Conservation (phyloP, 1,140 invertebrate genomes). For the Orussus abietinus region DNA sequence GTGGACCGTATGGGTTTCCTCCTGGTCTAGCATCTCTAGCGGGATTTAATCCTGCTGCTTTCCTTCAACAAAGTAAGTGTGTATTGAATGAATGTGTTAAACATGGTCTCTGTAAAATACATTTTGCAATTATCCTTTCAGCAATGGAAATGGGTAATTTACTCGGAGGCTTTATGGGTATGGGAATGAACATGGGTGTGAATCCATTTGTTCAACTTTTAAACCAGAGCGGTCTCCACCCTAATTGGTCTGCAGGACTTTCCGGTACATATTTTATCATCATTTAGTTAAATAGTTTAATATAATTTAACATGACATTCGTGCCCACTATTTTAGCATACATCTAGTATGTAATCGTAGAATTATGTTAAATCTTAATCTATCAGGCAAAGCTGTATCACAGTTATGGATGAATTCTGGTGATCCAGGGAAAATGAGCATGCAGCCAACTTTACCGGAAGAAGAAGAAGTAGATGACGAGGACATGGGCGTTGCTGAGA, state of each 20-base stretch:
- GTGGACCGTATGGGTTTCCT: slow-evolving; percentile 25
- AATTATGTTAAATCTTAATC: not conserved
- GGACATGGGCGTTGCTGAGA: slow-evolving; percentile 95
- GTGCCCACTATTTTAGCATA: slow-evolving; percentile 7
- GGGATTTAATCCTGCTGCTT: slow-evolving; percentile 65
- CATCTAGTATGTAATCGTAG: slow-evolving; percentile 3
- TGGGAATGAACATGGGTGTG: slow-evolving; percentile 48
- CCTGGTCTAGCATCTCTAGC: slow-evolving; percentile 31
- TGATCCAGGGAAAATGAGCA: slow-evolving; percentile 46
- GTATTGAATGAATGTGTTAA: not conserved
- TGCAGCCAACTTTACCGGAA: slow-evolving; percentile 52
- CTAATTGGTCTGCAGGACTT: slow-evolving; percentile 40
- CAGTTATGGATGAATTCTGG: slow-evolving; percentile 58
- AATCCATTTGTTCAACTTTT: slow-evolving; percentile 50
- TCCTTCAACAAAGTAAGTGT: slow-evolving; percentile 75
- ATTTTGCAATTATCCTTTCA: slow-evolving; percentile 13
- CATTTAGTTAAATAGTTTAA: too few relatives aligned
- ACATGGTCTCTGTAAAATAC: not conserved
- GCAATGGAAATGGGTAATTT: slow-evolving; percentile 48
- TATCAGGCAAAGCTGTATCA: slow-evolving; percentile 49
- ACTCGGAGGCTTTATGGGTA: slow-evolving; percentile 46
- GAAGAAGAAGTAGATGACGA: slow-evolving; percentile 92
- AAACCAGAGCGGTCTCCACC: slow-evolving; percentile 46
- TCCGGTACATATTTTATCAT: slow-evolving; percentile 23
- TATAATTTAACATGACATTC: too few relatives aligned